Evolutionary conservation across 1,140 invertebrate species (phyloP).

Genomic region (Macrobrachium nipponense): DNA sequence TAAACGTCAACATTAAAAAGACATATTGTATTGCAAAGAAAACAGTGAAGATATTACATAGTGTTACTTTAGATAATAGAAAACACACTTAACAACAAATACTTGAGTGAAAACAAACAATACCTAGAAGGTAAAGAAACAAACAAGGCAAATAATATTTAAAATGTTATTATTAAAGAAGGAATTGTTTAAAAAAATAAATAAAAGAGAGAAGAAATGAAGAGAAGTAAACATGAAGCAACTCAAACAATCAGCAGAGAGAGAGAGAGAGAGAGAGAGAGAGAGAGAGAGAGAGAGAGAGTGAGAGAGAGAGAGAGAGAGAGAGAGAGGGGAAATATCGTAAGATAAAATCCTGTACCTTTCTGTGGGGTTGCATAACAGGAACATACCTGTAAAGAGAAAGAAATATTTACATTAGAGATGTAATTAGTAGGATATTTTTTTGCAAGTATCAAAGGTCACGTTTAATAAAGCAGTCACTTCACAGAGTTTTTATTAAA

Average conservation of each 20-base stretch:
- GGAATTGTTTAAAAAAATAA: background rate
- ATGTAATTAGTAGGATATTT: too few relatives aligned
- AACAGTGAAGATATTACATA: too few relatives aligned
- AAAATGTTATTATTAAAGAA: background rate
- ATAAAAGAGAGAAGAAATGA: background rate
- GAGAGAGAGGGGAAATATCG: conserved; percentile 4
- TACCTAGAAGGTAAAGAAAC: background rate
- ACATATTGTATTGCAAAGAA: too few relatives aligned
- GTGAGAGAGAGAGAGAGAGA: conserved; percentile 32
- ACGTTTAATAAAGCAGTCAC: too few relatives aligned
- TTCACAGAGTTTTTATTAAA: too few relatives aligned
- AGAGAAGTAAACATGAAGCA: background rate
- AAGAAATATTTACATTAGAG: too few relatives aligned
- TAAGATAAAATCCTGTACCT: background rate
- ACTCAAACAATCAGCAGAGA: background rate
- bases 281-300: conserved; percentile 27
- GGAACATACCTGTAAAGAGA: background rate
- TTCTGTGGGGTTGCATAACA: too few relatives aligned
- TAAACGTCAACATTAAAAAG: too few relatives aligned
- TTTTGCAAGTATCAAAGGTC: too few relatives aligned
- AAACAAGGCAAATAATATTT: background rate
- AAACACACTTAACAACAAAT: background rate
- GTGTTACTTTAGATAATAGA: background rate
- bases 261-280: conserved; percentile 11
- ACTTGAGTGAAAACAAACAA: background rate